Base-by-base conservation (phyloP, 2,888 invertebrate genomes). In the Liopterus haemorrhoidalis region DNA sequence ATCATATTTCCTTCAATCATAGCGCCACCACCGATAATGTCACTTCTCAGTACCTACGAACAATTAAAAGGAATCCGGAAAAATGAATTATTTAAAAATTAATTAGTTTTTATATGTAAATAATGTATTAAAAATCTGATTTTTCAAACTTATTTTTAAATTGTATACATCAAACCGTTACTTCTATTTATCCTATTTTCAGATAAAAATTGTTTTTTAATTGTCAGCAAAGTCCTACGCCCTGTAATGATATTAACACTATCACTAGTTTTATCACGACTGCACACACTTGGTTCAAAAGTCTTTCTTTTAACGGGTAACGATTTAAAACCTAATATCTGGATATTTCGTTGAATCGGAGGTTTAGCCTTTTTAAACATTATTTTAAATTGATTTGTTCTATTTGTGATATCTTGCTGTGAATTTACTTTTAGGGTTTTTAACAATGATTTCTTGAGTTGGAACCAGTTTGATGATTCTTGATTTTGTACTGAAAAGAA, bases 161-260 rank as follows among this genome's bases (percentile, higher is more conserved):
- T n/a, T n/a, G n/a, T n/a, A n/a, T n/a, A n/a, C n/a, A n/a, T n/a
- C n/a, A n/a, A n/a, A n/a, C n/a, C n/a, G n/a, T n/a, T n/a, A n/a
- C n/a, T n/a, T n/a, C n/a, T n/a, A n/a, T n/a, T n/a, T n/a, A n/a
- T n/a, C n/a, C n/a, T n/a, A n/a, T n/a, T n/a, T n/a, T n/a, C n/a
- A n/a, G n/a, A n/a, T n/a, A n/a, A n/a, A 33, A 45, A 45, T 21
- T 32, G 38, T 25, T 31, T 38, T 15, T 45, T 45, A 8, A 45
- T 15, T 12, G 39, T 32, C 19, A 24, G 39, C n/a, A 45, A 25
- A 18, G 45, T 45, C 19, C 45, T 22, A 27, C 39, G 28, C n/a
- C 45, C 45, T n/a, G 45, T 45, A n/a, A 45, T 20, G 9, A 45
- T 37, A 25, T 39, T 45, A 6, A 45, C 39, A 39, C 16, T 38